phyloP scores from a whole-genome alignment of 2,888 invertebrate species.

The Drosophila stalkeri region DNA sequence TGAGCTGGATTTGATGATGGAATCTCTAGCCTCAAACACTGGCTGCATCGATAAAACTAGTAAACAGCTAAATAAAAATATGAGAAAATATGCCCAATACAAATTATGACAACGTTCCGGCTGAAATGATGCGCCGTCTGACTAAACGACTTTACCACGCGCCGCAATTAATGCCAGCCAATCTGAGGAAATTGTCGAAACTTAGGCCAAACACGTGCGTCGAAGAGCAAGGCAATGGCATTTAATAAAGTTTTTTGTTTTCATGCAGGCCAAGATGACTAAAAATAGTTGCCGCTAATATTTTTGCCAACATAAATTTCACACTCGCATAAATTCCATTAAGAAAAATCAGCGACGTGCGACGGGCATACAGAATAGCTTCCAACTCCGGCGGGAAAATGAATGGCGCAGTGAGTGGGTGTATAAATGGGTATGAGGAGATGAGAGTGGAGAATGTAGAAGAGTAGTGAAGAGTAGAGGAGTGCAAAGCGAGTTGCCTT shows the following conservation, averaged over 20 bases:
- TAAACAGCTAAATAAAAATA: constrained; percentile 23
- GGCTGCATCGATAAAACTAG: constrained; percentile 6
- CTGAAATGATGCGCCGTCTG: constrained; percentile 21
- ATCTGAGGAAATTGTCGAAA: constrained; percentile 8
- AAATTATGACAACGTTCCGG: constrained; percentile 25
- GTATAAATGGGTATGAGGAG: not conserved
- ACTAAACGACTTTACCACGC: constrained; percentile 48
- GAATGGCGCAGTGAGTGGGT: constrained; percentile 2
- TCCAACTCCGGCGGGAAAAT: constrained; percentile 8
- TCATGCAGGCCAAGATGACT: constrained; percentile 30
- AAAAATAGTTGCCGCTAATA: constrained; percentile 66
- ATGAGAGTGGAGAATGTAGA: accelerated
- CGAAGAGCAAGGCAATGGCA: constrained; percentile 39
- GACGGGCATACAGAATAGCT: constrained; percentile 70
- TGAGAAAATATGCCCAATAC: constrained; percentile 31
- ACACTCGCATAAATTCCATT: constrained; percentile 83
- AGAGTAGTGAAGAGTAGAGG: not conserved
- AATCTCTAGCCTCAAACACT: constrained; percentile 8
- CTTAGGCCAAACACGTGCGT: constrained; percentile 47
- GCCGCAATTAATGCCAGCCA: constrained; percentile 48
- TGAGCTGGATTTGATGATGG: constrained; percentile 15
- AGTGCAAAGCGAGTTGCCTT: constrained; percentile 35
- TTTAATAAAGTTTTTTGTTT: constrained; percentile 24
- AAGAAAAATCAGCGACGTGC: constrained; percentile 79
- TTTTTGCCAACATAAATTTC: constrained; percentile 76